These are phyloP conservation scores for Perizoma flavofasciatum DNA, from an alignment of 2,888 invertebrate species.

Conservation along the genomic window DNA sequence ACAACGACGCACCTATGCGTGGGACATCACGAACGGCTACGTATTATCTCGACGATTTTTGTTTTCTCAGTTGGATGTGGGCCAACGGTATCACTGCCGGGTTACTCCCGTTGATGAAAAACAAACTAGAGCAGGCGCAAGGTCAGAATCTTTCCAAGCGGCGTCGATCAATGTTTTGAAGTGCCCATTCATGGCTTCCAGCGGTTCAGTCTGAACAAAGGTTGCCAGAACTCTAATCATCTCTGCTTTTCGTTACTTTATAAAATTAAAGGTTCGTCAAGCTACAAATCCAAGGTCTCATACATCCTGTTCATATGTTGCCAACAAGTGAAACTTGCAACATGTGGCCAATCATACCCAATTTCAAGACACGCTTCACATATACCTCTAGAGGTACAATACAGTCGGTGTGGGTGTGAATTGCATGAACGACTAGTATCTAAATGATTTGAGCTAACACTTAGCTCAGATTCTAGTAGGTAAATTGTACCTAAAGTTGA, in stretches of 20 bases:
- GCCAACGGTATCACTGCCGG: constrained; percentile 60
- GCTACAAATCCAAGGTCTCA: constrained; percentile 45
- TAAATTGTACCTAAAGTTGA: too few species aligned
- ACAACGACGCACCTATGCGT: constrained; percentile 50
- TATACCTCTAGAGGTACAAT: too few species aligned
- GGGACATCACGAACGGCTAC: constrained; percentile 47
- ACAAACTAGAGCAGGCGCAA: constrained; percentile 55
- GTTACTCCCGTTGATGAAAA: constrained; percentile 57
- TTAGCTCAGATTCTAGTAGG: constrained; percentile 4
- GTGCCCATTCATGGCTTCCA: background rate
- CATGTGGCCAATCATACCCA: constrained; percentile 38
- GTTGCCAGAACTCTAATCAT: background rate
- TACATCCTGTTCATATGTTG: constrained; percentile 31
- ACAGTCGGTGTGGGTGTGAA: constrained; percentile 26
- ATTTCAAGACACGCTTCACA: constrained; percentile 32
- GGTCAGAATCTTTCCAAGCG: constrained; percentile 50
- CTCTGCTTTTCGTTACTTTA: background rate
- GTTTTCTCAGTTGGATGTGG: constrained; percentile 60
- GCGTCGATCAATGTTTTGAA: constrained; percentile 36
- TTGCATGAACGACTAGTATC: constrained; percentile 24
- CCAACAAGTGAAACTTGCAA: constrained; percentile 31
- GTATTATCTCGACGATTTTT: constrained; percentile 57
- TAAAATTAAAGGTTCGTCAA: constrained; percentile 26
- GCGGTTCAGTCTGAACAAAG: background rate
- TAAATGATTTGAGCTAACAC: constrained; percentile 23